Evolutionary conservation across 2,113 vertebrate genomes (phyloP), one percentile per base, ranked within the genome.

Genomic region (Pachycephala philippinensis): DNA sequence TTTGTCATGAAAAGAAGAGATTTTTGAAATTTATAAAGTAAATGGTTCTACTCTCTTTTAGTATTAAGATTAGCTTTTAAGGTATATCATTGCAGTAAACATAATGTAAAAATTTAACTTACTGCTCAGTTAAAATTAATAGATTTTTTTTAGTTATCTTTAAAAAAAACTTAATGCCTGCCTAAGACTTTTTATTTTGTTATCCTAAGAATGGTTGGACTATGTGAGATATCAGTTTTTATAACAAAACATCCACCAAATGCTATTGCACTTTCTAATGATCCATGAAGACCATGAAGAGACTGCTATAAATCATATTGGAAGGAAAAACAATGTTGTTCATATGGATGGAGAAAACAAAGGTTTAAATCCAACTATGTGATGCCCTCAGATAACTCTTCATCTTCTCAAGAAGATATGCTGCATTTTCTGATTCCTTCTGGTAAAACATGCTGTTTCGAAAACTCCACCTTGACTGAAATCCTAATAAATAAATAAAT

Each of bases 221-320:
- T 78, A 28, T 66, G 59, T 70, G 47, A 75, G 42, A 35, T 50
- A 89, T 61, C 42, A 61, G 10, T 57, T 47, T 74, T 91, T 50
- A 63, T 63, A 85, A 89, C 24, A 84, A 79, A 91, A 64, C 39
- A 47, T 59, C 44, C 50, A 63, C 47, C 47, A 89, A 84, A 84
- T 84, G 56, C 45, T 91, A 70, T 87, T 91, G 87, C 47, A 66
- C 33, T 77, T 89, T 78, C 78, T 95, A 95, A 91, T 89, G 92
- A 81, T 76, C 87, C 92, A 70, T 94, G 84, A 96, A 91, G 47
- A 87, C 84, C 44, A 42, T 33, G 66, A 91, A 59, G 33, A 78
- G 52, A 64, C 23, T 20, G 42, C 60, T 74, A 89, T 95, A 93
- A 94, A 94, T 95, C 87, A 91, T 37, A 47, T 1, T 60, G 11